These are phyloP conservation scores for Conops quadrifasciatus DNA, from an alignment of 2,888 invertebrate species.

Conservation along the genomic window DNA sequence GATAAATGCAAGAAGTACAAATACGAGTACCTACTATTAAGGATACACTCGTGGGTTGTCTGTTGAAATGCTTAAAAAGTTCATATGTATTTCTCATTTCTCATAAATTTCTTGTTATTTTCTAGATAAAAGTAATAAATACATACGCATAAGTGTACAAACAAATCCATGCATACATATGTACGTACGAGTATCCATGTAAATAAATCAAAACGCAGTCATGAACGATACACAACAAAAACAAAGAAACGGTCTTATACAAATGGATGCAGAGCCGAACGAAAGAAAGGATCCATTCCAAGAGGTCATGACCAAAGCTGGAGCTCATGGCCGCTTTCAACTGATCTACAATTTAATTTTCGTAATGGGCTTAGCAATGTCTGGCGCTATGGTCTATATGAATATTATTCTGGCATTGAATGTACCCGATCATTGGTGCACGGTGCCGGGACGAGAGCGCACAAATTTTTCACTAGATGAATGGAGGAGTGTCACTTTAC, in stretches of 20 bases:
- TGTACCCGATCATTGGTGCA: slow-evolving; percentile 70
- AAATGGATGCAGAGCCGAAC: slow-evolving; percentile 45
- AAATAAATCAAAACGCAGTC: too few relatives aligned
- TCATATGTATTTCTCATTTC: background rate
- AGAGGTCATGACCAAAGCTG: slow-evolving; percentile 67
- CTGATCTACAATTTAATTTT: slow-evolving; percentile 66
- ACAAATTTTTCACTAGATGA: slow-evolving; percentile 66
- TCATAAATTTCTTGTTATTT: background rate
- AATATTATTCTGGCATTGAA: slow-evolving; percentile 68
- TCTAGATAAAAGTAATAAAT: slow-evolving; percentile 30
- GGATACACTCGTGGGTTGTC: too few relatives aligned
- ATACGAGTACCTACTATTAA: too few relatives aligned
- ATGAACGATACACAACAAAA: slow-evolving; percentile 37
- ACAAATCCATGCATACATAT: background rate
- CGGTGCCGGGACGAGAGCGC: slow-evolving; percentile 66
- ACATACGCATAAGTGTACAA: slow-evolving; percentile 2
- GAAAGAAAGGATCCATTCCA: slow-evolving; percentile 66
- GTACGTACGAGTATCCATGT: too few relatives aligned
- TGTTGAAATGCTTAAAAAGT: too few relatives aligned
- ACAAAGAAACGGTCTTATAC: slow-evolving; percentile 45
- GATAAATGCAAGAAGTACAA: too few relatives aligned
- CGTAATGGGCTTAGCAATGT: slow-evolving; percentile 65
- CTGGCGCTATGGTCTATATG: slow-evolving; percentile 67
- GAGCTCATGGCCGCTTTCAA: slow-evolving; percentile 69
- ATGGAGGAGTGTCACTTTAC: slow-evolving; percentile 68